Percentiles rank a stretch among this genome's conserved stretches.
Conservation (phyloP, 2,888 invertebrate species). For the Phyto melanocephala region DNA sequence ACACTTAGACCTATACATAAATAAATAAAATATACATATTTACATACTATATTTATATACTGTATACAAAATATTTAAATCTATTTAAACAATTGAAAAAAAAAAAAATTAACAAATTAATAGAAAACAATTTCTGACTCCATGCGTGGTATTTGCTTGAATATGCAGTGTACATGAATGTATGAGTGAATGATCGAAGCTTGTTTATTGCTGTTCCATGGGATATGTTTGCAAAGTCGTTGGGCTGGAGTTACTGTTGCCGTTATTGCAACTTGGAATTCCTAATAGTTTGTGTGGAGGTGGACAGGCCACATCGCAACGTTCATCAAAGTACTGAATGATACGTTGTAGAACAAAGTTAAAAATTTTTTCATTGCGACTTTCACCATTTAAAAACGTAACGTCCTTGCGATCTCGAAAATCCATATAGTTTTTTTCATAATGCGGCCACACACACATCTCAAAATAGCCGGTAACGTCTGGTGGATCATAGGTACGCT, state of each 20-base stretch:
- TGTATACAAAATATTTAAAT: too few species aligned
- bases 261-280: constrained; percentile 65
- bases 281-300: constrained; percentile 72
- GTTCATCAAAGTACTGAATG: constrained; percentile 74
- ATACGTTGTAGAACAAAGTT: constrained; percentile 75
- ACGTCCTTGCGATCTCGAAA: constrained; percentile 76
- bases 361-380: constrained; percentile 75
- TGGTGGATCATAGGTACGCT: constrained; percentile 89
- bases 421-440: constrained; percentile 81
- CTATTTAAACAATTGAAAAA: too few species aligned
- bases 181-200: not conserved
- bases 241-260: constrained; percentile 38
- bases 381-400: constrained; percentile 76
- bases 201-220: constrained; percentile 74
- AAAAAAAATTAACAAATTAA: not conserved
- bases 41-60: constrained; percentile 26
- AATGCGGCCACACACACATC: constrained; percentile 92
- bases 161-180: not conserved
- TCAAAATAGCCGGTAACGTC: constrained; percentile 94
- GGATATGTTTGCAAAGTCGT: constrained; percentile 68
- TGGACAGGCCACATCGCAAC: constrained; percentile 71
- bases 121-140: not conserved
- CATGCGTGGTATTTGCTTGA: too few species aligned
- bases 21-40: constrained; percentile 41
- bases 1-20: constrained; percentile 35